These are phyloP conservation scores for Imbricaverruca yamaguchii DNA, from an alignment of 2,888 invertebrate species.

Conservation along the genomic window DNA sequence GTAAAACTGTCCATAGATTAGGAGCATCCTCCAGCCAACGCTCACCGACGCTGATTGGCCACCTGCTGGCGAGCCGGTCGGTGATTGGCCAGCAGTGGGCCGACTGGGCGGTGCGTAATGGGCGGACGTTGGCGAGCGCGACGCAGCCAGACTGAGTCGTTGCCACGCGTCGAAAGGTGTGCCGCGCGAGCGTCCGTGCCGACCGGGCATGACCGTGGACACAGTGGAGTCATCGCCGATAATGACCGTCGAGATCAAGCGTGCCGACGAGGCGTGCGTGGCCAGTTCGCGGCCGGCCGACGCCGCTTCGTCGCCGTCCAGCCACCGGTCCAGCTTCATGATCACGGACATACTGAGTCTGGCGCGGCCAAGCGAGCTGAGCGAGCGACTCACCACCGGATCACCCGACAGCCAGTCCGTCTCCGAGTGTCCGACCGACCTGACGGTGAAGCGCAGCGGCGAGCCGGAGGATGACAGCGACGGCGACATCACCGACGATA, in stretches of 20 bases:
- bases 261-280: not conserved
- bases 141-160: not conserved
- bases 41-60: not conserved
- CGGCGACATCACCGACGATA: not conserved
- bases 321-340: slow-evolving; percentile 30
- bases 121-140: not conserved
- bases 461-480: not conserved
- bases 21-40: not conserved
- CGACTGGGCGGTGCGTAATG: not conserved
- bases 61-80: not conserved
- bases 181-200: not conserved
- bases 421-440: slow-evolving; percentile 14
- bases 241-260: slow-evolving; percentile 19
- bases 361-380: not conserved
- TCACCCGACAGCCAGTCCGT: not conserved
- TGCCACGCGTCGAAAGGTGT: not conserved
- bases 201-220: slow-evolving; percentile 10
- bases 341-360: slow-evolving; percentile 33
- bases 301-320: slow-evolving; percentile 7
- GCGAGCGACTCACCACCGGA: not conserved
- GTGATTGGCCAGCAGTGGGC: not conserved
- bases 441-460: not conserved
- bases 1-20: not conserved
- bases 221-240: not conserved
- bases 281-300: not conserved